A percentile compares a stretch with the other conserved stretches of the same genome.
phyloP scores from a whole-genome alignment of 2,888 invertebrate genomes.

The Invenusta paracnida region DNA sequence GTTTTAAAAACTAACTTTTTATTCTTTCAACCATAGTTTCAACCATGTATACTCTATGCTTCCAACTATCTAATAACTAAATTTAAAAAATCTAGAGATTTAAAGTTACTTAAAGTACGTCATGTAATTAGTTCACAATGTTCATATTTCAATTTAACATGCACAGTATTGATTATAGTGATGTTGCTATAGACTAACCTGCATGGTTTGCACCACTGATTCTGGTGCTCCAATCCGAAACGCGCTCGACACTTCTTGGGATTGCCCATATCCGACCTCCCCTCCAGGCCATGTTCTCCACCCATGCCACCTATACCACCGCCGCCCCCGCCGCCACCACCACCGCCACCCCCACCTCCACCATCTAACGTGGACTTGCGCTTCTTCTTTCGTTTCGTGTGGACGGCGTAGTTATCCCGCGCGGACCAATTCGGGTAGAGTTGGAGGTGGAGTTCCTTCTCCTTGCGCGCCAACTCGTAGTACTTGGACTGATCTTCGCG shows the following conservation, averaged over 20 bases:
- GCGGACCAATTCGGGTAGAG: constrained; percentile 99
- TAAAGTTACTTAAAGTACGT: no score
- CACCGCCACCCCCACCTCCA: neutral
- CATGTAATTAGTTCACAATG: no score
- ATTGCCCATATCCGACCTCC: neutral
- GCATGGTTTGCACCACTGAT: constrained; percentile 99
- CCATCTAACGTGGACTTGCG: constrained; percentile 65
- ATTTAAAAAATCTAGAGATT: no score
- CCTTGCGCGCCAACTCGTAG: constrained; percentile 99
- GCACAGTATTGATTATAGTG: no score
- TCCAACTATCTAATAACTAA: no score
- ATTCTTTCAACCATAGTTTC: no score
- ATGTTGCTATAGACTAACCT: constrained; percentile 61
- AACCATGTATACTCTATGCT: no score
- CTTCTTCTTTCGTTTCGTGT: constrained; percentile 96
- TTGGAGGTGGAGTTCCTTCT: constrained; percentile 98
- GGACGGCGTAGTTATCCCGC: constrained; percentile 99
- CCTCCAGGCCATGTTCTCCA: neutral
- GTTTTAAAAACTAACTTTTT: no score
- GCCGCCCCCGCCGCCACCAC: no score
- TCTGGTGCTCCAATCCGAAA: constrained; percentile 95
- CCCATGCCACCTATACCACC: no score
- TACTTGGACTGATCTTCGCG: constrained; percentile 99
- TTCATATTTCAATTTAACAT: no score
- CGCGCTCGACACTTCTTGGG: constrained; percentile 93